Evolutionary conservation across 2,888 invertebrate species (phyloP), one percentile per base, ranked within the genome.

Genomic region (Eucera pruinosa): DNA sequence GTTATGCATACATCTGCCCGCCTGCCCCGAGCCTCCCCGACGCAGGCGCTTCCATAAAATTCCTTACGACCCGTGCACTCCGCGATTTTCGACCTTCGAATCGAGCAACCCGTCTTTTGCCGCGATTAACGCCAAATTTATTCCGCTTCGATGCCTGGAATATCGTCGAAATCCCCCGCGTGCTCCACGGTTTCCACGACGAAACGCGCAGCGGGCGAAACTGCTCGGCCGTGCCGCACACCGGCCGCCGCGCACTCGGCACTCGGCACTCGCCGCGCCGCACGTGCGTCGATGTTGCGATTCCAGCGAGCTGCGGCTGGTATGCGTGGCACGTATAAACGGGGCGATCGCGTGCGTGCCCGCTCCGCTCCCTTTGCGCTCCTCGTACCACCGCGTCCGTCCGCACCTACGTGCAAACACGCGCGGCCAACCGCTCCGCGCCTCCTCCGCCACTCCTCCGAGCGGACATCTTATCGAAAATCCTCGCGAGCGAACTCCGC

Each of bases 1-100:
- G 80, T 83, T 83, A 80, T 83, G 80, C 83, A 83, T 83, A 69
- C 48, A 55, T 73, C 52, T 30, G 65, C 39, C 36, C 20, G 27
- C 18, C n/a, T 27, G 9, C 18, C 3, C 11, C 18, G 33, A 5
- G 25, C 39, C 30, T 54, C 6, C 45, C 72, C 15, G 13, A 33
- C 2, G 27, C 39, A 27, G 43, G 11, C 41, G 41, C 23, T 20
- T 2, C 30, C 52, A 39, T 60, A 61, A 73, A 61, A 73, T 61
- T 55, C 23, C 47, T 54, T 41, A 30, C 41, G 47, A 52, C 9
- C 45, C 36, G 41, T 20, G 18, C 52, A 36, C 39, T 60, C 27
- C n/a, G 45, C 11, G 47, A 41, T 57, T 18, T 41, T 13, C 48
- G 47, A 18, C 33, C 33, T 5, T n/a, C 36, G 25, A 48, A 27